A percentile compares a stretch with the other conserved stretches of the same genome.
Evolutionary conservation across 2,113 vertebrate genomes (phyloP).

Genomic region (Pantherophis guttatus): DNA sequence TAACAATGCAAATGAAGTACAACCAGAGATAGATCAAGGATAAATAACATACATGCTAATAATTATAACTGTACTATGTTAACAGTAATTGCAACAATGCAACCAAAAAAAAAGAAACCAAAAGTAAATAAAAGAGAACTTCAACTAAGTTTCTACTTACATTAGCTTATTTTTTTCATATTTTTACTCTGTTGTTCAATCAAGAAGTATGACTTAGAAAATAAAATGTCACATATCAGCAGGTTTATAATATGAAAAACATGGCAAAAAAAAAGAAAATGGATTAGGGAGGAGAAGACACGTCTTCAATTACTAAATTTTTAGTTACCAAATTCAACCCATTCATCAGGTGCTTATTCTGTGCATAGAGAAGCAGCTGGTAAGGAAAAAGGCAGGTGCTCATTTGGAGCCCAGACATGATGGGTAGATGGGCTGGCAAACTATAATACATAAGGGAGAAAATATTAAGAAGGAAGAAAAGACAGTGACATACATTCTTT

Average conservation of each 20-base stretch:
- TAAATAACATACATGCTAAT: too few species aligned
- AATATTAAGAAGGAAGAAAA: neutral
- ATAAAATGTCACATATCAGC: too few species aligned
- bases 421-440: neutral
- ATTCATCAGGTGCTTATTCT: neutral
- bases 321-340: neutral
- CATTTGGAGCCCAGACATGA: neutral
- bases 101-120: too few species aligned
- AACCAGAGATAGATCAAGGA: too few species aligned
- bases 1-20: too few species aligned
- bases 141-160: too few species aligned
- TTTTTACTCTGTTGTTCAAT: neutral
- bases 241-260: neutral
- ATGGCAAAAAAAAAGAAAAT: neutral
- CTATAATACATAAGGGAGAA: neutral
- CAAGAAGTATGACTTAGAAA: neutral
- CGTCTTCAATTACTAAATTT: neutral
- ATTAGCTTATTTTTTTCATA: too few species aligned
- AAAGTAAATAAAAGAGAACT: too few species aligned
- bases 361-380: neutral
- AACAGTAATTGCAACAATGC: too few species aligned
- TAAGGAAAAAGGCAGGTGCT: neutral
- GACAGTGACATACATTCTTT: neutral
- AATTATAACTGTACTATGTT: too few species aligned
- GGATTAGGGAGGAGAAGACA: neutral